phyloP scores from a whole-genome alignment of 1,140 invertebrate genomes.

The Carcinoscorpius rotundicauda region DNA sequence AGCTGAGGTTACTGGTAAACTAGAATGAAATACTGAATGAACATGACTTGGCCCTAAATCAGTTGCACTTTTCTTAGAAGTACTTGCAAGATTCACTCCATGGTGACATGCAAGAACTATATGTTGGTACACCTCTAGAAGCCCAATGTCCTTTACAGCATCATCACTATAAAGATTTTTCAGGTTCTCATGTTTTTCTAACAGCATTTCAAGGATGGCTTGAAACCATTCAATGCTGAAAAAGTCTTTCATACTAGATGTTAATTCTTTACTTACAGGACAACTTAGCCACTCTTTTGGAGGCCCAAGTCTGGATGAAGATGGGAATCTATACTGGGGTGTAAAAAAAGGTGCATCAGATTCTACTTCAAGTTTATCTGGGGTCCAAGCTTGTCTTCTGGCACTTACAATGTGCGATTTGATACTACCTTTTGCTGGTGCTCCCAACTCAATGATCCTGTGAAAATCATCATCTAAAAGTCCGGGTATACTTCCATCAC shows the following conservation, averaged over 20 bases:
- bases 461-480: too few relatives aligned
- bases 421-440: too few relatives aligned
- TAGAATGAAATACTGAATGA: too few relatives aligned
- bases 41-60: too few relatives aligned
- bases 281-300: not conserved
- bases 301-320: not conserved
- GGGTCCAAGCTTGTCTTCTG: too few relatives aligned
- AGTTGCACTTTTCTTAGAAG: too few relatives aligned
- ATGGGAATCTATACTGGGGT: slow-evolving; percentile 19
- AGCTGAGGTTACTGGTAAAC: too few relatives aligned
- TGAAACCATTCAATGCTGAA: not conserved
- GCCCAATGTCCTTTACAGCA: not conserved
- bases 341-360: too few relatives aligned
- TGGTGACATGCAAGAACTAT: not conserved
- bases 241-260: not conserved
- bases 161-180: not conserved
- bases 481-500: slow-evolving; percentile 25
- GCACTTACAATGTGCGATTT: too few relatives aligned
- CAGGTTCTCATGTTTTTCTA: not conserved
- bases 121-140: slow-evolving; percentile 1
- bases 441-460: too few relatives aligned
- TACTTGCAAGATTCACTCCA: not conserved
- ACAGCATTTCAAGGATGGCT: not conserved
- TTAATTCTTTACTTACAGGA: not conserved
- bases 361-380: too few relatives aligned